Evolutionary conservation across 2,888 invertebrate species (phyloP).

Genomic region (Synergus japonicus): DNA sequence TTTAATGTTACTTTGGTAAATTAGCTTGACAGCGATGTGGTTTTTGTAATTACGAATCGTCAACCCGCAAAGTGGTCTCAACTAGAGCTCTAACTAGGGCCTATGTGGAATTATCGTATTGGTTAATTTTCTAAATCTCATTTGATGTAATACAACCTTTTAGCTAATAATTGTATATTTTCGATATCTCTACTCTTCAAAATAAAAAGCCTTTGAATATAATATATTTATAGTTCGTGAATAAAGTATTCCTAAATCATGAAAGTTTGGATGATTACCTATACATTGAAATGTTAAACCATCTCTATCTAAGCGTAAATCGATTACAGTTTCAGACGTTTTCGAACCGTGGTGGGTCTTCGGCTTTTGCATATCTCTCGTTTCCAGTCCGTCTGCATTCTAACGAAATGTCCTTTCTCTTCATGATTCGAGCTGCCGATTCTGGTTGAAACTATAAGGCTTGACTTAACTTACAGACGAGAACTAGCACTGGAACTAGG

Average conservation of each 20-base stretch:
- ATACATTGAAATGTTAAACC: background rate
- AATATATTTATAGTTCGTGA: background rate
- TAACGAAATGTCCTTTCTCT: slow-evolving; percentile 20
- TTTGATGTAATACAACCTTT: too few relatives aligned
- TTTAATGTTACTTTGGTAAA: too few relatives aligned
- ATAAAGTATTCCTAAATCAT: too few relatives aligned
- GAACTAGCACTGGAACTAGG: too few relatives aligned
- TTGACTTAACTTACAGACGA: slow-evolving; percentile 8
- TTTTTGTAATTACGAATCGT: too few relatives aligned
- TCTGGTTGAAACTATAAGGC: slow-evolving; percentile 1
- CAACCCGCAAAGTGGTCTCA: too few relatives aligned
- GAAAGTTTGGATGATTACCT: background rate
- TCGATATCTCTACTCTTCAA: too few relatives aligned
- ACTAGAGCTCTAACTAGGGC: too few relatives aligned
- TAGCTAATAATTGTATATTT: too few relatives aligned
- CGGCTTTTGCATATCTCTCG: background rate
- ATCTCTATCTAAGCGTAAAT: slow-evolving; percentile 8
- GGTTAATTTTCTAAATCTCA: too few relatives aligned
- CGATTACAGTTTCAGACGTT: slow-evolving; percentile 3
- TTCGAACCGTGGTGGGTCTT: background rate
- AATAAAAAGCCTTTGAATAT: background rate
- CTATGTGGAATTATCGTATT: too few relatives aligned
- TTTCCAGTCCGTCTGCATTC: slow-evolving; percentile 21
- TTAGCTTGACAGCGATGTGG: too few relatives aligned
- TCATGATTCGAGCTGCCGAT: background rate